Percentiles rank a stretch among this genome's conserved stretches.
Evolutionary conservation across 2,888 invertebrate species (phyloP).

Genomic region (Megamerina dolium): DNA sequence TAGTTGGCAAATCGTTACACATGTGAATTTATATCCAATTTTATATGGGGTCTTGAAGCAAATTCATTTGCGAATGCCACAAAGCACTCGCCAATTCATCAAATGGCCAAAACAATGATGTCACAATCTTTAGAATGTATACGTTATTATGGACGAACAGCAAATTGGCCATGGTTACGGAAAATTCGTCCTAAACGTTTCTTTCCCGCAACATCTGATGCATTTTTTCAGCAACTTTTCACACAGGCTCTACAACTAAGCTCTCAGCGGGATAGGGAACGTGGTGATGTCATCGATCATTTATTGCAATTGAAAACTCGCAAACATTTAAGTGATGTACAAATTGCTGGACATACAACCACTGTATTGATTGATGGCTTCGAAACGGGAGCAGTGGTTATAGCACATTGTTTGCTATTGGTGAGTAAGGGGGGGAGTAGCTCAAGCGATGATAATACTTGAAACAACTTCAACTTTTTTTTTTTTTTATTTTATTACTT

Average conservation of each 20-base stretch:
- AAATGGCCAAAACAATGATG: conserved; percentile 22
- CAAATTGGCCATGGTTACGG: conserved; percentile 27
- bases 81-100: conserved; percentile 14
- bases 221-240: conserved; percentile 22
- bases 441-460: too few species aligned
- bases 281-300: conserved; percentile 31
- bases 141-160: conserved; percentile 23
- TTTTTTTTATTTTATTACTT: not conserved
- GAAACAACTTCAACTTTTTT: not conserved
- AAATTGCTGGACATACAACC: conserved; percentile 34
- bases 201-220: conserved; percentile 21
- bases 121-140: conserved; percentile 23
- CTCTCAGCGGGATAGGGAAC: conserved; percentile 7
- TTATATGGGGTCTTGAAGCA: conserved; percentile 47
- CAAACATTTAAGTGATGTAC: conserved; percentile 25
- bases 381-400: conserved; percentile 32
- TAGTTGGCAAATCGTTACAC: conserved; percentile 39
- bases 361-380: conserved; percentile 37
- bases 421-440: conserved; percentile 21
- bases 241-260: conserved; percentile 22
- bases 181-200: conserved; percentile 22
- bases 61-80: conserved; percentile 30
- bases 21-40: conserved; percentile 41
- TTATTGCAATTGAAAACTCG: conserved; percentile 29
- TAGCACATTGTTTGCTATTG: conserved; percentile 31